A percentile compares a stretch with the other conserved stretches of the same genome.
Conservation (phyloP, 2,113 vertebrate genomes). For the Rutilus rutilus region DNA sequence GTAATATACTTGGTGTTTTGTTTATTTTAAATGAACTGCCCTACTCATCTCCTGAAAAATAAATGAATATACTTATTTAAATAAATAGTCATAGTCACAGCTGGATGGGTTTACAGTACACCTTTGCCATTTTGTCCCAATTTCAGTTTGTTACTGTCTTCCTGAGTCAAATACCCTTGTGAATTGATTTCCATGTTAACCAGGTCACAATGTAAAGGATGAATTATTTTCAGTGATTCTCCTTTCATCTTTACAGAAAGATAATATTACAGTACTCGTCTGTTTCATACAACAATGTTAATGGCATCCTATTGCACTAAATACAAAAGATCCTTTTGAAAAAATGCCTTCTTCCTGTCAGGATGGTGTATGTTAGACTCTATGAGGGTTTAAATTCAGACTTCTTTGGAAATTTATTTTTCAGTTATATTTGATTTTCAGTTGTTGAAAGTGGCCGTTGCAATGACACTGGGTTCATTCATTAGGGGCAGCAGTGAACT, state of each 20-base stretch:
- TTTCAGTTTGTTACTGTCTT: not conserved
- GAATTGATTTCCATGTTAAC: not conserved
- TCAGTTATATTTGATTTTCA: not conserved
- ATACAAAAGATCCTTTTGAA: not conserved
- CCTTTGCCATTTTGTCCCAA: not conserved
- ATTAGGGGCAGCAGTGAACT: constrained; percentile 17
- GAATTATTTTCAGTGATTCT: not conserved
- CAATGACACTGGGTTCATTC: constrained; percentile 46
- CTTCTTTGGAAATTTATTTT: not conserved
- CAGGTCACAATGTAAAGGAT: not conserved
- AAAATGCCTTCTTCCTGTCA: not conserved
- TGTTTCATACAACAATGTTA: not conserved
- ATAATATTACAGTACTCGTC: not conserved
- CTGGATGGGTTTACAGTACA: not conserved
- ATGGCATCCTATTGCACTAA: not conserved
- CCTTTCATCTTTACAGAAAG: not conserved
- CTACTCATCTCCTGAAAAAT: not conserved
- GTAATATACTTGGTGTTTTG: not conserved
- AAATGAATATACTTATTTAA: not conserved
- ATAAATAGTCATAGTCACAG: not conserved
- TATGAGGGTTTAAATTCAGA: not conserved
- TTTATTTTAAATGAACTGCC: not conserved
- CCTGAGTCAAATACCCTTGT: not conserved
- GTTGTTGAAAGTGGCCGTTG: constrained; percentile 35
- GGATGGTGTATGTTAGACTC: not conserved